Base-by-base conservation (phyloP, 2,113 vertebrate species). In the Anthoscopus minutus region DNA sequence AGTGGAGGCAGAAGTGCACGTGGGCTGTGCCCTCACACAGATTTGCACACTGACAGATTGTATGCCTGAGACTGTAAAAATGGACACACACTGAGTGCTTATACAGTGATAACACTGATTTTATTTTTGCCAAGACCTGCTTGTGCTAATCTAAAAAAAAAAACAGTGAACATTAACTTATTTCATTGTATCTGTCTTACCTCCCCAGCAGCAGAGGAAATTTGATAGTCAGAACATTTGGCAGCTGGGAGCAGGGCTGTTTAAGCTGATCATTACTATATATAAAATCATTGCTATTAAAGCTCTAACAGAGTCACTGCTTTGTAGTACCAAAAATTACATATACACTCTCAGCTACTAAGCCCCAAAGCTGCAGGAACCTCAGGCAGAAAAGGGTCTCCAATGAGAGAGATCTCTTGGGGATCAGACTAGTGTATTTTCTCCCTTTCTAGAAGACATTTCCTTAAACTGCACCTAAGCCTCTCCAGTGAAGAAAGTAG, bases 41-140 rank as follows among this genome's bases (percentile, higher is more conserved):
- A 18, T 84, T 77, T 77, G 23, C 30, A 30, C 23, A 6, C 11
- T 35, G 53, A 37, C 0, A 15, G 27, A 21, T 38, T 76, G 5
- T 22, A 31, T 57, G 40, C 42, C 74, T 33, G 8, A 15, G 30
- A 10, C 35, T 16, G 11, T 33, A 47, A 51, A 78, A 65, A 66
- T 8, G 4, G 38, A 23, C n/a, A 16, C 11, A 11, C 2, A 5
- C 18, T 27, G 1, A 1, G 13, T 37, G 30, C 20, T 81, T 70
- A 23, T 22, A 42, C 42, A 58, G 33, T 65, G 58, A 81, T 27
- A 86, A 35, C 35, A 54, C 2, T 2, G 8, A 7, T 23, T 65
- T 64, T 60, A n/a, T 56, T 82, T 25, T 42, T 54, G 23, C 30
- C 56, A 78, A 58, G 33, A 38, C 6, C 16, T 44, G 18, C 11